These are phyloP conservation scores for Ochropleura plecta DNA, from an alignment of 2,888 invertebrate species.

Conservation along the genomic window DNA sequence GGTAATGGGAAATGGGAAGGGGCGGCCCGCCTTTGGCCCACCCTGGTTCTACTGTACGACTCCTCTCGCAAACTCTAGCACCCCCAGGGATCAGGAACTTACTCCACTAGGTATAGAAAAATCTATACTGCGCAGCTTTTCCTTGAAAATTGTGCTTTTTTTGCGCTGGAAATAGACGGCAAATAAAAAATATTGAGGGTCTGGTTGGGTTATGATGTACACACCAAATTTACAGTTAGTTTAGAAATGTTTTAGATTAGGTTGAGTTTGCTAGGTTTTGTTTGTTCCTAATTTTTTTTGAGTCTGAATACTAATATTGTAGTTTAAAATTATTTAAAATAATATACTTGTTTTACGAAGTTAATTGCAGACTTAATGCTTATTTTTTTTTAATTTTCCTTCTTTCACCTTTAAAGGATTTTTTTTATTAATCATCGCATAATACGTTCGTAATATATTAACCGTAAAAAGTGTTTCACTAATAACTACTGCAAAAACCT, in stretches of 20 bases:
- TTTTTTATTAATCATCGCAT: background rate
- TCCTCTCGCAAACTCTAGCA: constrained; percentile 22
- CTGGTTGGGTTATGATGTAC: background rate
- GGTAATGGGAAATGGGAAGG: constrained; percentile 27
- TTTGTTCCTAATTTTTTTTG: background rate
- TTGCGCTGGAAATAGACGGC: background rate
- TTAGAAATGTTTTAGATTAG: background rate
- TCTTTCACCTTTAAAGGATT: too few species aligned
- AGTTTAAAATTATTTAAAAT: background rate
- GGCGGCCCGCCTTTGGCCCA: constrained; percentile 9
- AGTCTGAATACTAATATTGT: background rate
- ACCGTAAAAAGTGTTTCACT: background rate
- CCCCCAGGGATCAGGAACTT: constrained; percentile 14
- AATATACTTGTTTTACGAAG: background rate
- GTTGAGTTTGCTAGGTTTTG: background rate
- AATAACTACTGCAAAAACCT: background rate
- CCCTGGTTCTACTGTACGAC: constrained; percentile 11
- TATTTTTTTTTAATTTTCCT: too few species aligned
- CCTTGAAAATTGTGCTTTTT: background rate
- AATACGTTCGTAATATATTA: background rate
- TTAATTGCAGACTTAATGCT: background rate
- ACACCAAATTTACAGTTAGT: background rate
- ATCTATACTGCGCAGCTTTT: background rate
- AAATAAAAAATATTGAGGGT: background rate
- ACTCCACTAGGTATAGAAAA: constrained; percentile 1